phyloP scores from a whole-genome alignment of 1,140 invertebrate genomes.

The Eumaeus atala region DNA sequence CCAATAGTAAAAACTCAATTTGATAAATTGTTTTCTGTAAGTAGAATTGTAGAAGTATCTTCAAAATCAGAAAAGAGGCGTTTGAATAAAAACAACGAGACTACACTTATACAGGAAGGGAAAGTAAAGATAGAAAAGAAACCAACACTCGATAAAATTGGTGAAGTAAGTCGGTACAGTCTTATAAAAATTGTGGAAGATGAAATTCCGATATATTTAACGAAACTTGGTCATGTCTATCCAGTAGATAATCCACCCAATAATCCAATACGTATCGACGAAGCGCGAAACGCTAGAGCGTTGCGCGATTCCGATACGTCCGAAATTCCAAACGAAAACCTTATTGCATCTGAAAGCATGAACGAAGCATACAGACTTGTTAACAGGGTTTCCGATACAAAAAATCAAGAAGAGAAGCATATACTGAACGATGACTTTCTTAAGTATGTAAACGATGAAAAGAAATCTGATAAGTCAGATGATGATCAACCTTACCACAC shows the following conservation, averaged over 20 bases:
- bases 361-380: constrained; percentile 68
- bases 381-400: constrained; percentile 36
- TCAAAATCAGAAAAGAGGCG: constrained; percentile 76
- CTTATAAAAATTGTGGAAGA: constrained; percentile 78
- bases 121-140: constrained; percentile 73
- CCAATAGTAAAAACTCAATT: constrained; percentile 70
- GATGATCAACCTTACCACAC: constrained; percentile 32
- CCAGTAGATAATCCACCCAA: constrained; percentile 68
- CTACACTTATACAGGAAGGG: constrained; percentile 66
- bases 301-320: constrained; percentile 55
- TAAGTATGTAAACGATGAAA: constrained; percentile 57
- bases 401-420: constrained; percentile 34
- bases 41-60: constrained; percentile 78
- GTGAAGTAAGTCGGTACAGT: constrained; percentile 79
- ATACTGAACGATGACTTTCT: constrained; percentile 50
- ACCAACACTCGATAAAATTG: constrained; percentile 77
- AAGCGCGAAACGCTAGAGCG: constrained; percentile 68
- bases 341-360: constrained; percentile 70
- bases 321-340: constrained; percentile 63
- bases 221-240: constrained; percentile 68
- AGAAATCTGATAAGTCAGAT: constrained; percentile 39
- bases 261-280: constrained; percentile 69
- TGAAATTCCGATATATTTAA: constrained; percentile 72
- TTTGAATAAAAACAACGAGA: constrained; percentile 75
- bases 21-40: constrained; percentile 78